Percentiles rank a stretch among this genome's conserved stretches.
These are phyloP conservation scores for Stomorhina lunata DNA, from an alignment of 2,888 invertebrate species.

Conservation along the genomic window DNA sequence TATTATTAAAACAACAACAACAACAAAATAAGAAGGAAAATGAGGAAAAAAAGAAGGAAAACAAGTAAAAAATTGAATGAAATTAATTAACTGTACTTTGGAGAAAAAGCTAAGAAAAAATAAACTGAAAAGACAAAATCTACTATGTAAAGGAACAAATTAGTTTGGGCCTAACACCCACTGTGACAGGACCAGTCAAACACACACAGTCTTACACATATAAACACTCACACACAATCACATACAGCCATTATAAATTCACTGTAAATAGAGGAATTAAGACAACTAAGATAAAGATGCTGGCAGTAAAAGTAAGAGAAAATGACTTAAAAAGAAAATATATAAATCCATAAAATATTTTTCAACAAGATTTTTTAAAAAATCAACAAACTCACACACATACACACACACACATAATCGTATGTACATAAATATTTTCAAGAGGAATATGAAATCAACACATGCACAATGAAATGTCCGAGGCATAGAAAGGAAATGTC, in stretches of 20 bases:
- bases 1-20: conserved; percentile 7
- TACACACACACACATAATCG: not conserved
- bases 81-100: conserved; percentile 60
- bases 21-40: conserved; percentile 6
- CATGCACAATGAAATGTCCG: not conserved
- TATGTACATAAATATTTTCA: not conserved
- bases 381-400: not conserved
- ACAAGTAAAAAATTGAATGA: conserved; percentile 36
- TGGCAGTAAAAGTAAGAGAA: not conserved
- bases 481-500: conserved; percentile 67
- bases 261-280: not conserved
- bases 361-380: conserved; percentile 11
- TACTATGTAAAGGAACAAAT: not conserved
- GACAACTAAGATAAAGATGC: not conserved
- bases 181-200: too few relatives aligned
- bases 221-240: not conserved
- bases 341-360: conserved; percentile 24
- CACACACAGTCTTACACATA: not conserved
- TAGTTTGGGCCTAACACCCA: not conserved
- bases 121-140: not conserved
- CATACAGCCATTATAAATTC: not conserved
- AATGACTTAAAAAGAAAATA: not conserved
- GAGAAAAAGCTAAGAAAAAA: not conserved
- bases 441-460: conserved; percentile 1
- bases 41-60: conserved; percentile 2